Evolutionary conservation across 2,113 vertebrate genomes (phyloP).

Genomic region (Ictalurus furcatus): DNA sequence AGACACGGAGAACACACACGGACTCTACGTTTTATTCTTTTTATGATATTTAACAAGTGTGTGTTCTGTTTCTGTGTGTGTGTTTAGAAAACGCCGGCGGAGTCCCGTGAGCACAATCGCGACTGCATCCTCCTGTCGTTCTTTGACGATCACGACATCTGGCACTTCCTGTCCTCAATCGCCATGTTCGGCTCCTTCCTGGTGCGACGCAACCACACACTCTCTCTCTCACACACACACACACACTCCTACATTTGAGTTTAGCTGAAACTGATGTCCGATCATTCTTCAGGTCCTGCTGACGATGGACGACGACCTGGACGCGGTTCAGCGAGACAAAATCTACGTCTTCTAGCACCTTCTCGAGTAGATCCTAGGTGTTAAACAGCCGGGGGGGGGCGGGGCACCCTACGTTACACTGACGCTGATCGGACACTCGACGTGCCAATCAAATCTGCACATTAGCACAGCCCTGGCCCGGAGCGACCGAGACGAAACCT

Average conservation of each 20-base stretch:
- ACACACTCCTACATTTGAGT: neutral
- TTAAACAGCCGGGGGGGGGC: neutral
- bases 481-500: neutral
- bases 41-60: neutral
- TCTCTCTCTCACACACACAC: neutral
- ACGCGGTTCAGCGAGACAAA: constrained; percentile 90
- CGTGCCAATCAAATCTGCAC: constrained; percentile 19
- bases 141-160: constrained; percentile 97
- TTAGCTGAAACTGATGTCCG: neutral
- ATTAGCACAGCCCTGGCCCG: neutral
- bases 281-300: constrained; percentile 81
- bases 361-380: neutral
- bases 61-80: neutral
- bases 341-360: constrained; percentile 85
- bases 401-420: neutral
- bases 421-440: constrained; percentile 36
- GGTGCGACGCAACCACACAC: constrained; percentile 67
- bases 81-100: constrained; percentile 90
- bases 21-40: neutral
- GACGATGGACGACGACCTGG: constrained; percentile 93
- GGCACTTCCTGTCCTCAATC: constrained; percentile 98
- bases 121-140: constrained; percentile 93
- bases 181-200: constrained; percentile 98
- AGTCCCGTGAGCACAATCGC: constrained; percentile 95
- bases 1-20: constrained; percentile 43